A percentile compares a stretch with the other conserved stretches of the same genome.
Conservation (phyloP, 1,140 invertebrate species). For the Ceratina calcarata region DNA sequence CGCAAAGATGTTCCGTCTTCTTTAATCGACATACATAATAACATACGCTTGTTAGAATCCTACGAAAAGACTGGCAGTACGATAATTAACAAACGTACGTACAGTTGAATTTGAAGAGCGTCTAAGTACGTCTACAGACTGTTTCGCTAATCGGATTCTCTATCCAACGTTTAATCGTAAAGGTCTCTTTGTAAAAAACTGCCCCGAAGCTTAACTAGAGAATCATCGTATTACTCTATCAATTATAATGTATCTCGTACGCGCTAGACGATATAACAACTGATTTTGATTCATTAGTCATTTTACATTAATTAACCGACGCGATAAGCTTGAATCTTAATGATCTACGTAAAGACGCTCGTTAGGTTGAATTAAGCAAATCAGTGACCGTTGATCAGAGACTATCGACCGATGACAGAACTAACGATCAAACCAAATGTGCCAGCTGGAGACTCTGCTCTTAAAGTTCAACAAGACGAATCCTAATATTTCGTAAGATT, state of each 20-base stretch:
- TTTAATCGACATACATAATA: neutral
- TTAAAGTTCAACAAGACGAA: constrained; percentile 12
- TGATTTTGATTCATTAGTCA: constrained; percentile 42
- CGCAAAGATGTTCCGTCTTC: neutral
- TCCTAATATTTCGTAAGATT: constrained; percentile 4
- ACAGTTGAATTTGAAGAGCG: neutral
- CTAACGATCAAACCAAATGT: neutral
- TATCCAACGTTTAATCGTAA: constrained; percentile 8
- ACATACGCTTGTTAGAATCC: neutral
- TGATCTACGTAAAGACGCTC: neutral
- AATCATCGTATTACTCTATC: constrained; percentile 4
- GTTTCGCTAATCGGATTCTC: neutral
- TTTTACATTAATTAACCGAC: neutral
- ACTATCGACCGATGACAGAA: neutral
- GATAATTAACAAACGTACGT: constrained; percentile 23
- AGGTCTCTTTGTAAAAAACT: constrained; percentile 33
- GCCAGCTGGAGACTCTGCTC: neutral
- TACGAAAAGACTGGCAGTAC: constrained; percentile 31
- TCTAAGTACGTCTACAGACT: neutral
- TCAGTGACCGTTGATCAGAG: neutral
- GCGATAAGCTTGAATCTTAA: neutral
- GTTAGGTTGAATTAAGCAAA: no score
- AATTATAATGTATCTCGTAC: constrained; percentile 9
- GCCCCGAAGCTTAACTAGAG: constrained; percentile 34
- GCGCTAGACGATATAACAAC: constrained; percentile 29